A percentile compares a stretch with the other conserved stretches of the same genome.
These are phyloP conservation scores for Xiphorhynchus erythropygius DNA, from an alignment of 2,797 vertebrate genomes.

Conservation along the genomic window DNA sequence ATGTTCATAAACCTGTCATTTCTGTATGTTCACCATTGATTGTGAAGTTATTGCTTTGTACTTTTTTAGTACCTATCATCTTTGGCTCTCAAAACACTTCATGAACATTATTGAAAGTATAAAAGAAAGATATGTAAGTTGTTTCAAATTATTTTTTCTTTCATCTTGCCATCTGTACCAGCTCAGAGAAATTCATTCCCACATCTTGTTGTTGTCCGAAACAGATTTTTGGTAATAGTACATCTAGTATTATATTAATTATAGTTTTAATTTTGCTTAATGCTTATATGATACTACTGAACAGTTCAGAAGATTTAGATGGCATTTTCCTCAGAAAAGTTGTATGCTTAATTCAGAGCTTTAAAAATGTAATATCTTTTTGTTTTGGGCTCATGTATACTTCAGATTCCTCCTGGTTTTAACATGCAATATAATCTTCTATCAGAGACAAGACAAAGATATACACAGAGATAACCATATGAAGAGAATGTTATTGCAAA, in stretches of 20 bases:
- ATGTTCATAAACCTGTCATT: background rate
- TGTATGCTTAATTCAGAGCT: background rate
- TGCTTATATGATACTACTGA: background rate
- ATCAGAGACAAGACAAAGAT: background rate
- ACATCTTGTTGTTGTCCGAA: background rate
- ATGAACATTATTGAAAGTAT: background rate
- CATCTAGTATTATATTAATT: background rate
- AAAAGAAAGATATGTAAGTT: background rate
- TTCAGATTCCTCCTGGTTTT: background rate
- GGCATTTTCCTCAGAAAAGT: background rate
- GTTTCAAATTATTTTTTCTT: background rate
- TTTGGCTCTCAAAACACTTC: background rate
- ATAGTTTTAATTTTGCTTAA: background rate
- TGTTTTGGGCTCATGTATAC: background rate
- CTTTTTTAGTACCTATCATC: background rate
- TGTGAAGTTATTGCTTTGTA: background rate
- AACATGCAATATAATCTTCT: background rate
- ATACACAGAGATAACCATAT: background rate
- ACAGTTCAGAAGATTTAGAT: background rate
- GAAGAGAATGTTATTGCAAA: background rate
- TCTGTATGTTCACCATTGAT: background rate
- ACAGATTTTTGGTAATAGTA: background rate
- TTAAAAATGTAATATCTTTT: background rate
- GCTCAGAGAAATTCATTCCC: background rate
- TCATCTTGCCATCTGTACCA: background rate